Conservation (phyloP, 2,113 vertebrate genomes). For the Gasterosteus nipponicus region DNA sequence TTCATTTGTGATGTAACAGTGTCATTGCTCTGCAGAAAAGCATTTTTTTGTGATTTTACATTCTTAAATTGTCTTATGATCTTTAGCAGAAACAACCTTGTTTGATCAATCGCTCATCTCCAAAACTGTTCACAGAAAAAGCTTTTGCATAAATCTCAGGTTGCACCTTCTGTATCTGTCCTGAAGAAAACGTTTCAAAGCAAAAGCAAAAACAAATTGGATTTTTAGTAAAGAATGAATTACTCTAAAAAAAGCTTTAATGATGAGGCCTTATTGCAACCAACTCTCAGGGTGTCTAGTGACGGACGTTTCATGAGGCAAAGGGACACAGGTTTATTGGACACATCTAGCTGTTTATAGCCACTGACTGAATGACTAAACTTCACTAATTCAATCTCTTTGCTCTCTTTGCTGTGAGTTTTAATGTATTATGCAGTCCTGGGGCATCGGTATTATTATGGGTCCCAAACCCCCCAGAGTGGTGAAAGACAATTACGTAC, state of each 20-base stretch:
- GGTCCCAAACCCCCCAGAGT: constrained; percentile 11
- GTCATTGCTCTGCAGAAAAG: not conserved
- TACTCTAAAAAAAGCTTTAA: not conserved
- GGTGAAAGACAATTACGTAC: constrained; percentile 43
- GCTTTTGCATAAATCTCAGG: constrained; percentile 12
- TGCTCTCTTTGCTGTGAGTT: constrained; percentile 39
- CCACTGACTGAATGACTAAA: constrained; percentile 14
- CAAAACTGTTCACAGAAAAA: constrained; percentile 6
- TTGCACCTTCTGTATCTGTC: constrained; percentile 11
- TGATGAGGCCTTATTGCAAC: not conserved
- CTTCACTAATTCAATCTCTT: constrained; percentile 37
- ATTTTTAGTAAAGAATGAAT: not conserved
- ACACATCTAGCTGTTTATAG: constrained; percentile 39
- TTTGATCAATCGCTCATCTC: constrained; percentile 23
- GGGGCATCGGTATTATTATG: constrained; percentile 37
- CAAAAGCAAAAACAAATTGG: constrained; percentile 8
- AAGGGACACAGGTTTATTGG: constrained; percentile 45
- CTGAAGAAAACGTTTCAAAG: not conserved
- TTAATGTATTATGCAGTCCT: constrained; percentile 53
- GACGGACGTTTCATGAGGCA: constrained; percentile 9
- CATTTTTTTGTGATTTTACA: not conserved
- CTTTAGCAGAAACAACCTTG: constrained; percentile 9
- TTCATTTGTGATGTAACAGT: not conserved
- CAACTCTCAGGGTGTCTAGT: not conserved
- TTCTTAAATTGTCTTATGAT: constrained; percentile 14